phyloP scores from a whole-genome alignment of 1,140 invertebrate species.

The Berghia stephanieae region DNA sequence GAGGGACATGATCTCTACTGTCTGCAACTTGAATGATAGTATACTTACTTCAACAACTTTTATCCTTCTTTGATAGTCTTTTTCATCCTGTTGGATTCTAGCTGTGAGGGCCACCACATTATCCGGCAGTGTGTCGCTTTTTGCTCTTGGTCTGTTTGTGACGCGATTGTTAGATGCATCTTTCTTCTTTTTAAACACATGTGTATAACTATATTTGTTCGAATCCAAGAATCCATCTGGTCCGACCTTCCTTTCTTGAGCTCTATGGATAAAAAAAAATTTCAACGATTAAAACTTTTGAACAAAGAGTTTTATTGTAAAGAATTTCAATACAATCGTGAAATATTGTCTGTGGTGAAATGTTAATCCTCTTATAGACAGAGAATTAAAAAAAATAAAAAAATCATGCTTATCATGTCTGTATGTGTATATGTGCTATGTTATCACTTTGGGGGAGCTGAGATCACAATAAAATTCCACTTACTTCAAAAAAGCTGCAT shows the following conservation, averaged over 20 bases:
- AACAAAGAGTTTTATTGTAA: background rate
- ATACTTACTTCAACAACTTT: constrained; percentile 61
- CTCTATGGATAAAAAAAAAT: constrained; percentile 39
- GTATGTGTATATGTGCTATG: too few relatives aligned
- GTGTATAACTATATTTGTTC: constrained; percentile 50
- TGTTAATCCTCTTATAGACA: background rate
- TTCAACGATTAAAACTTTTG: background rate
- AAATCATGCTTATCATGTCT: too few relatives aligned
- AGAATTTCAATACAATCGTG: background rate
- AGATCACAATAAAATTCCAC: background rate
- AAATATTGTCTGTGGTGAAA: background rate
- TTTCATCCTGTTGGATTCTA: constrained; percentile 51
- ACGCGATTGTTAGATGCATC: constrained; percentile 6
- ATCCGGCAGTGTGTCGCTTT: constrained; percentile 17
- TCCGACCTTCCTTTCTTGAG: constrained; percentile 61
- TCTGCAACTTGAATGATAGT: background rate
- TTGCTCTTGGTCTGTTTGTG: constrained; percentile 15
- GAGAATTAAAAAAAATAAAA: background rate
- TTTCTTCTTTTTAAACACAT: constrained; percentile 50
- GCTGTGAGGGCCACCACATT: constrained; percentile 50
- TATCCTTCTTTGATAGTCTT: constrained; percentile 57
- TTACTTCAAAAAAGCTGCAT: constrained; percentile 62
- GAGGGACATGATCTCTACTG: background rate
- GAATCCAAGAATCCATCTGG: constrained; percentile 63
- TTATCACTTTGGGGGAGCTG: too few relatives aligned